A percentile compares a stretch with the other conserved stretches of the same genome.
Conservation (phyloP, 2,888 invertebrate species). For the Spatulosminthurus flaviceps region DNA sequence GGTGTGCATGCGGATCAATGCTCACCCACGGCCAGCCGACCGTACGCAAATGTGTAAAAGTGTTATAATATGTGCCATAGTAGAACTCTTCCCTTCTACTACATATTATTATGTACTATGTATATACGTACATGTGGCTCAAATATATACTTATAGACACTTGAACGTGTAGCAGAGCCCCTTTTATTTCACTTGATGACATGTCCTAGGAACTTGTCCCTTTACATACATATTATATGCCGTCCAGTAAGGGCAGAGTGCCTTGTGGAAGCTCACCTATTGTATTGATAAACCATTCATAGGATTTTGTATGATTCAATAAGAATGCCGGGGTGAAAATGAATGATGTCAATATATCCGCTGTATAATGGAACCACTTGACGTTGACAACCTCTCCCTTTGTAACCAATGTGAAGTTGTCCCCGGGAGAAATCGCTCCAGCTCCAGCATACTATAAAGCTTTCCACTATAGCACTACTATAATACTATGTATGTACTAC, state of each 20-base stretch:
- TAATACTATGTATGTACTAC: no score
- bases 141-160: neutral
- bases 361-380: constrained; percentile 14
- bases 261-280: neutral
- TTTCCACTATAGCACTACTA: no score
- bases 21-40: no score
- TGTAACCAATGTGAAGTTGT: neutral
- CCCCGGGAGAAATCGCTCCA: neutral
- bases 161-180: neutral
- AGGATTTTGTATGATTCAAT: neutral
- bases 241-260: no score
- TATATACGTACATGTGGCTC: no score
- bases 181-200: neutral
- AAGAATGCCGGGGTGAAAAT: constrained; percentile 22
- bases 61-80: no score
- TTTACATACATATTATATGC: no score
- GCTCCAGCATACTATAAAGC: no score
- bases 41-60: no score
- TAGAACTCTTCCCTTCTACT: no score
- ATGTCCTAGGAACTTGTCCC: neutral
- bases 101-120: no score
- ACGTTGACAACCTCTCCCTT: neutral
- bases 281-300: constrained; percentile 18
- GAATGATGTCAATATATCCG: constrained; percentile 26
- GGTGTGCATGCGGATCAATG: no score